phyloP scores from a whole-genome alignment of 2,797 vertebrate genomes.

The Acomys russatus region DNA sequence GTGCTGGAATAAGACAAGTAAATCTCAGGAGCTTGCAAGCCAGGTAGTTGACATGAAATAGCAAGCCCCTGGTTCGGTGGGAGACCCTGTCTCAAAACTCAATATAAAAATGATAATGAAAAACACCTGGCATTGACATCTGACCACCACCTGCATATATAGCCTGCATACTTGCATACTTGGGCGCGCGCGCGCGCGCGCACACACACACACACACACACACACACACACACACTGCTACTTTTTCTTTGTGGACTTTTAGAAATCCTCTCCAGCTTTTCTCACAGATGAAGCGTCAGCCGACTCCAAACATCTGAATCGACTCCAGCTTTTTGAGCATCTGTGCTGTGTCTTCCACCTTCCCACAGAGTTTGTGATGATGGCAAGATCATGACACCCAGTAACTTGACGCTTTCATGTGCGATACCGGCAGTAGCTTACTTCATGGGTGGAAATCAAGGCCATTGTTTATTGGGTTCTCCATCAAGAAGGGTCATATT shows the following conservation, averaged over 20 bases:
- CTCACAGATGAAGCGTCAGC: not conserved
- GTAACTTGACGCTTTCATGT: not conserved
- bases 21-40: not conserved
- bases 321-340: not conserved
- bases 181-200: not conserved
- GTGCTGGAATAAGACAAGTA: not conserved
- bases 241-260: conserved; percentile 35
- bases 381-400: not conserved
- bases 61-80: not conserved
- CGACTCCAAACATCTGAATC: not conserved
- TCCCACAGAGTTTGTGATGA: not conserved
- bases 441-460: not conserved
- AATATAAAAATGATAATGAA: not conserved
- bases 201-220: not conserved
- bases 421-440: not conserved
- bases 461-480: not conserved
- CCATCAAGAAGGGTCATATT: not conserved
- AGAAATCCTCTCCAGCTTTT: conserved; percentile 20
- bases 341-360: not conserved
- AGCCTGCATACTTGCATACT: not conserved
- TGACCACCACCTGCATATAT: not conserved
- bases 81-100: not conserved
- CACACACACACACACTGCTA: not conserved
- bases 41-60: not conserved
- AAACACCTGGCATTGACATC: not conserved